phyloP scores from a whole-genome alignment of 2,113 vertebrate species.

The Phainopepla nitens region DNA sequence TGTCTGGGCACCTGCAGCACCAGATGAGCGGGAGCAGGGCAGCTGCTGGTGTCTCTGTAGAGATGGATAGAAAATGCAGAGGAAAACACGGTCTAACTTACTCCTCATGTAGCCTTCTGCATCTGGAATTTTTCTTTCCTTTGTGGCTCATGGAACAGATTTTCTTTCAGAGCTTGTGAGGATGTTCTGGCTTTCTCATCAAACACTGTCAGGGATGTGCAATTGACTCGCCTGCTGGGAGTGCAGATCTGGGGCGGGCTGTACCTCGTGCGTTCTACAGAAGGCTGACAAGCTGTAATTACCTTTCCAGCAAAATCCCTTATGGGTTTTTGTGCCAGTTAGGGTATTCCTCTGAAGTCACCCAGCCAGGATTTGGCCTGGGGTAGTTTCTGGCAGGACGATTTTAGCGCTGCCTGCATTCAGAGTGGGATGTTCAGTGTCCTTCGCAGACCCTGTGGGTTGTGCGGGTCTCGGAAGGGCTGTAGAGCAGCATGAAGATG shows the following conservation, averaged over 20 bases:
- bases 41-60: not conserved
- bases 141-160: not conserved
- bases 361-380: not conserved
- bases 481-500: not conserved
- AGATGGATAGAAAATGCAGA: not conserved
- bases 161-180: not conserved
- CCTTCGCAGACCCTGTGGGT: not conserved
- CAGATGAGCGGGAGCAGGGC: rapidly evolving
- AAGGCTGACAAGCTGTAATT: not conserved
- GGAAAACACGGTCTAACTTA: not conserved
- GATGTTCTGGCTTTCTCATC: not conserved
- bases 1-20: not conserved
- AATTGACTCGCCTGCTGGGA: not conserved
- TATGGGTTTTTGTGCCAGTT: not conserved
- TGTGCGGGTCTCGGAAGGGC: not conserved
- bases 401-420: not conserved
- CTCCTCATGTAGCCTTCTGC: not conserved
- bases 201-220: rapidly evolving
- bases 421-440: not conserved
- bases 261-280: not conserved
- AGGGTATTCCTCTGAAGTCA: not conserved
- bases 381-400: not conserved
- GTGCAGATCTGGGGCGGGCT: not conserved
- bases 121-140: not conserved
- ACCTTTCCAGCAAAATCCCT: not conserved